These are phyloP conservation scores for Salvelinus namaycush DNA, from an alignment of 2,113 vertebrate species.

Conservation along the genomic window DNA sequence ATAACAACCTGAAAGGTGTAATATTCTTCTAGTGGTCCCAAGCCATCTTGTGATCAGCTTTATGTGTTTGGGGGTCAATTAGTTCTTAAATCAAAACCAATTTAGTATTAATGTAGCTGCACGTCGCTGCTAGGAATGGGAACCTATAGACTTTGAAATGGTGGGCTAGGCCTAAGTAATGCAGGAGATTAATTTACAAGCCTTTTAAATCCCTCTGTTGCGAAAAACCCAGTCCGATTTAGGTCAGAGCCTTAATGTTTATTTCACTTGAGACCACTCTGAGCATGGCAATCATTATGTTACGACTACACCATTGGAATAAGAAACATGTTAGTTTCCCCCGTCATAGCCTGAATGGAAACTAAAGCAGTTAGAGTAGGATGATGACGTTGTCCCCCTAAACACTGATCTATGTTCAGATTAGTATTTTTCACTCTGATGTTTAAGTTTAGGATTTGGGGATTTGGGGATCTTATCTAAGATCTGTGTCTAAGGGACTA, in stretches of 20 bases:
- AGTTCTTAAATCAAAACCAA: background rate
- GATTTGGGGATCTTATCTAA: no score
- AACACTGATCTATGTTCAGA: no score
- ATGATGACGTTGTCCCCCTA: no score
- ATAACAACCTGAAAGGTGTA: background rate
- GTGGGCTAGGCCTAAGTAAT: background rate
- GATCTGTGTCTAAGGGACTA: no score
- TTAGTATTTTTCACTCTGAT: no score
- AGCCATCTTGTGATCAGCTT: background rate
- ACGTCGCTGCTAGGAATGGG: background rate
- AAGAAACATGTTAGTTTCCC: background rate
- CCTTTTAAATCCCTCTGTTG: conserved; percentile 2
- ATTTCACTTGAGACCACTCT: background rate
- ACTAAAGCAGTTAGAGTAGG: background rate
- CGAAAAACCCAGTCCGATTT: background rate
- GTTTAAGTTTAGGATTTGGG: no score
- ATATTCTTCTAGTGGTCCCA: background rate
- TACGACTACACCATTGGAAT: background rate
- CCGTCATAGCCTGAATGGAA: background rate
- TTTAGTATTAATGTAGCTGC: background rate
- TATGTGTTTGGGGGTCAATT: background rate
- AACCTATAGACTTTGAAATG: background rate
- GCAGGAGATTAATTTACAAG: conserved; percentile 10
- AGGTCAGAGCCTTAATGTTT: conserved; percentile 2
- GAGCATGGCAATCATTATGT: background rate